phyloP scores from a whole-genome alignment of 2,113 vertebrate species.

The Pseudois nayaur region DNA sequence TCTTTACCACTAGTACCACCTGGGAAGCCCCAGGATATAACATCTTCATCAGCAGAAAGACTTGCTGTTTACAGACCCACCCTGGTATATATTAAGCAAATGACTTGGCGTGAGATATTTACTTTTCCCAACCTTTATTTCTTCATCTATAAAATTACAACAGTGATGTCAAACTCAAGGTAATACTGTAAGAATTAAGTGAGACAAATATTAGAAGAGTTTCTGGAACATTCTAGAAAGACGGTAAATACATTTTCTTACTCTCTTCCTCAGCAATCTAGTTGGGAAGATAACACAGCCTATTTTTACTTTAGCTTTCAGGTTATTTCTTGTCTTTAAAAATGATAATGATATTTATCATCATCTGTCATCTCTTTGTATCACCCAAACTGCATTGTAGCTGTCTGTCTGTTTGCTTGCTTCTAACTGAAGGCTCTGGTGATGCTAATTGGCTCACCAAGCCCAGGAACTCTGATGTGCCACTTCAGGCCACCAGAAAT shows the following conservation, averaged over 20 bases:
- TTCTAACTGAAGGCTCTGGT: not conserved
- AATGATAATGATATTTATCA: not conserved
- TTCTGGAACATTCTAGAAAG: not conserved
- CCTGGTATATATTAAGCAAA: not conserved
- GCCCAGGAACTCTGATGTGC: not conserved
- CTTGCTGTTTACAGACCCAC: not conserved
- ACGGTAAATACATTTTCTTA: not conserved
- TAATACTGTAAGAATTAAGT: not conserved
- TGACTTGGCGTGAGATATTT: not conserved
- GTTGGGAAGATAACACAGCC: not conserved
- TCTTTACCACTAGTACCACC: not conserved
- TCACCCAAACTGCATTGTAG: not conserved
- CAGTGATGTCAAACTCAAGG: not conserved
- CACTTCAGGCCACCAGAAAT: not conserved
- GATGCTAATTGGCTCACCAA: not conserved
- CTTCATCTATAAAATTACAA: constrained; percentile 1
- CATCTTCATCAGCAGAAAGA: not conserved
- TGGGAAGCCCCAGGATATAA: not conserved
- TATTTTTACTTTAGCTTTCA: not conserved
- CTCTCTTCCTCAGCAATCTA: not conserved
- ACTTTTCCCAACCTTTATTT: not conserved
- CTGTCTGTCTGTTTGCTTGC: not conserved
- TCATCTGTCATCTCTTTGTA: not conserved
- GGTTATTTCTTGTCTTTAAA: not conserved
- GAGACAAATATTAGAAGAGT: not conserved